phyloP scores from a whole-genome alignment of 2,797 vertebrate genomes.

The Coendou prehensilis region DNA sequence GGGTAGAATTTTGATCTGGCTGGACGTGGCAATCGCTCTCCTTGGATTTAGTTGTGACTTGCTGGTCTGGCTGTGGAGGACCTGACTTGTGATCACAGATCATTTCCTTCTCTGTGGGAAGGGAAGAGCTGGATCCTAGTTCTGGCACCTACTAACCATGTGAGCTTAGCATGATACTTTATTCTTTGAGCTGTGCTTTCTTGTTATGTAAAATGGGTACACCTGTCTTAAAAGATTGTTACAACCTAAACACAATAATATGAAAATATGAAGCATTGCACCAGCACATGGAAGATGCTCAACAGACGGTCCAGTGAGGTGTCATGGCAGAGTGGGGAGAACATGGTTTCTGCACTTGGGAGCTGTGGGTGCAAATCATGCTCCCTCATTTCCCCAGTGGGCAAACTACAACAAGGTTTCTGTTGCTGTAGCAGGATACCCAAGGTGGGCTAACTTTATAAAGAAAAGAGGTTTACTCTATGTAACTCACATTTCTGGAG shows the following conservation, averaged over 20 bases:
- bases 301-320: neutral
- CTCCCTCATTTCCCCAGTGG: neutral
- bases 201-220: neutral
- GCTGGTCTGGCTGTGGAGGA: neutral
- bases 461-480: neutral
- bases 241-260: neutral
- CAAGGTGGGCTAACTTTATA: neutral
- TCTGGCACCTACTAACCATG: neutral
- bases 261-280: neutral
- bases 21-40: neutral
- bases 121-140: neutral
- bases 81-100: neutral
- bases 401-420: neutral
- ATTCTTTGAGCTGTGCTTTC: neutral
- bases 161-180: neutral
- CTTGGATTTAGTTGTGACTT: neutral
- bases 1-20: neutral
- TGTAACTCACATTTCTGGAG: neutral
- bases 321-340: neutral
- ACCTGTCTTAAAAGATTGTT: neutral
- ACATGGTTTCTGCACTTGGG: neutral
- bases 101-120: neutral
- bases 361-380: neutral
- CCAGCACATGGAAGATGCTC: neutral
- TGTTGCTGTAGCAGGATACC: neutral